Conservation (phyloP, 2,888 invertebrate genomes). For the Aphrophora alni region DNA sequence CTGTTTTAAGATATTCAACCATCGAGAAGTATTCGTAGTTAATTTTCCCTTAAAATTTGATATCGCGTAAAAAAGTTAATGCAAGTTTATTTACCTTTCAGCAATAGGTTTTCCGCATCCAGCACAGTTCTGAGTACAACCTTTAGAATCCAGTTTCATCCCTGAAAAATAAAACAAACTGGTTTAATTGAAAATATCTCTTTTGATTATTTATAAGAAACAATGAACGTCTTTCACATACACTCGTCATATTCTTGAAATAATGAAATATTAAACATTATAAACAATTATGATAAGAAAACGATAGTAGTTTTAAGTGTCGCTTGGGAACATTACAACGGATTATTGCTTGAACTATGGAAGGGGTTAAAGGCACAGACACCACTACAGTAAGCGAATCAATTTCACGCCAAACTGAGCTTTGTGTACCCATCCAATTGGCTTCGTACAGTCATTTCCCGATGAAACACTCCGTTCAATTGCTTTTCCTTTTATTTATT, state of each 20-base stretch:
- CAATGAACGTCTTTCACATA: too few relatives aligned
- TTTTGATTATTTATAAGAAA: too few relatives aligned
- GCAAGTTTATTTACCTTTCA: constrained; percentile 70
- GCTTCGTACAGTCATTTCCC: constrained; percentile 38
- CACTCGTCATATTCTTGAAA: too few relatives aligned
- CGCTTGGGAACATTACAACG: constrained; percentile 24
- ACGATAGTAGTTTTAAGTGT: too few relatives aligned
- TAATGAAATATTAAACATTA: too few relatives aligned
- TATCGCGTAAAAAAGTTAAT: too few relatives aligned
- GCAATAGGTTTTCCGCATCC: constrained; percentile 95
- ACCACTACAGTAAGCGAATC: constrained; percentile 41
- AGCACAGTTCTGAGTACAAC: constrained; percentile 78
- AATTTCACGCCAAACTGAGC: constrained; percentile 49
- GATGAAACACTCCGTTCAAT: constrained; percentile 31
- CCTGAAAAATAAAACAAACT: constrained; percentile 45
- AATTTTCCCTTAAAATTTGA: too few relatives aligned
- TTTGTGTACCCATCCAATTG: constrained; percentile 49
- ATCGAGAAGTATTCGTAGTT: too few relatives aligned
- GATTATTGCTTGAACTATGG: constrained; percentile 28
- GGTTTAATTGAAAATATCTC: too few relatives aligned
- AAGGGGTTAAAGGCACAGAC: constrained; percentile 33
- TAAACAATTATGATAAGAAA: too few relatives aligned
- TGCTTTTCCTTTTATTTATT: background rate
- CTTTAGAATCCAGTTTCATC: constrained; percentile 48
- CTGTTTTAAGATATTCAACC: too few relatives aligned